These are phyloP conservation scores for Shinisaurus crocodilurus DNA, from an alignment of 2,113 vertebrate species.

Conservation along the genomic window DNA sequence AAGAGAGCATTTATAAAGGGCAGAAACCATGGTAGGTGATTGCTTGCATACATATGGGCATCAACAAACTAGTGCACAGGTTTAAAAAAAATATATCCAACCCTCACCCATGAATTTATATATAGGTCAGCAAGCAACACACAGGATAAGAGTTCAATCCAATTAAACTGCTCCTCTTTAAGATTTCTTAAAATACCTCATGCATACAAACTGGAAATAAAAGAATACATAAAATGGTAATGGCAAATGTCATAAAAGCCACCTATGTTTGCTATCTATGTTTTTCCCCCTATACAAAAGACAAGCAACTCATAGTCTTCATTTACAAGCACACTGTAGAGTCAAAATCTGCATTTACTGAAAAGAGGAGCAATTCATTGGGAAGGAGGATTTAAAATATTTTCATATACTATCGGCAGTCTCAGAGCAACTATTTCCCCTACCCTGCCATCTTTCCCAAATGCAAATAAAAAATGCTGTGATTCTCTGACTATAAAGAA, in stretches of 20 bases:
- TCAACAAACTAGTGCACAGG: not conserved
- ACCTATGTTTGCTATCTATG: not conserved
- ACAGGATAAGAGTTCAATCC: not conserved
- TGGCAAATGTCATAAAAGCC: not conserved
- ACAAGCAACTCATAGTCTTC: not conserved
- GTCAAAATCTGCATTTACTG: not conserved
- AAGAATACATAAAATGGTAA: not conserved
- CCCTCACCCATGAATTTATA: not conserved
- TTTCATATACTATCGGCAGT: not conserved
- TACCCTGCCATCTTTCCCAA: not conserved
- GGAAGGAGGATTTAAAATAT: not conserved
- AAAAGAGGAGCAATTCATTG: not conserved
- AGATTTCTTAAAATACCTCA: not conserved
- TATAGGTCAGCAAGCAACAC: conserved; percentile 21
- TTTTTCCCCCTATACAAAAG: not conserved
- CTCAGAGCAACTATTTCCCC: not conserved
- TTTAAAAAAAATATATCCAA: not conserved
- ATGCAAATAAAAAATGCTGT: not conserved
- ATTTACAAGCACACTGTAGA: not conserved
- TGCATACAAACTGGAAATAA: not conserved
- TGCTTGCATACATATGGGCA: not conserved
- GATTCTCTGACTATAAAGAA: not conserved
- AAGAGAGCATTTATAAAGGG: not conserved
- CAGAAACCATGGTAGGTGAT: not conserved
- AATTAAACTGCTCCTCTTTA: conserved; percentile 15